Conservation (phyloP, 1,140 invertebrate species). For the Harpegnathos saltator region DNA sequence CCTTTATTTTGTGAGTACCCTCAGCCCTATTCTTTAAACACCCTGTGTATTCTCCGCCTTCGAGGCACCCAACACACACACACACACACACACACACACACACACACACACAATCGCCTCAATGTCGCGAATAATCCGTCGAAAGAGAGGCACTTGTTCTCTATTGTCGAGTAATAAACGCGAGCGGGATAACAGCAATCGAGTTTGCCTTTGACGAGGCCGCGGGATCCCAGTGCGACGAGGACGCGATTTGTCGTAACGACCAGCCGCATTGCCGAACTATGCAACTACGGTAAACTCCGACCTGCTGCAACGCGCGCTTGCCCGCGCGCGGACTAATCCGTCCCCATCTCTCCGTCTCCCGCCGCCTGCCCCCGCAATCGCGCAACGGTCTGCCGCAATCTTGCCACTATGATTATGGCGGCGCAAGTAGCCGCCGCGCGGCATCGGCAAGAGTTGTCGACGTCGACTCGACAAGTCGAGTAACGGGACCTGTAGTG, state of each 20-base stretch:
- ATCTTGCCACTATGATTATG: constrained; percentile 54
- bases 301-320: background rate
- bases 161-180: background rate
- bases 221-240: no score
- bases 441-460: constrained; percentile 41
- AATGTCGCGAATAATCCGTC: background rate
- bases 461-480: constrained; percentile 63
- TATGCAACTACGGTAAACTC: constrained; percentile 16
- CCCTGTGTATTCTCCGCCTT: no score
- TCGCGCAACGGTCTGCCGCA: constrained; percentile 46
- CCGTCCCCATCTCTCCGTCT: background rate
- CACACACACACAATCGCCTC: no score
- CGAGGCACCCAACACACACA: no score
- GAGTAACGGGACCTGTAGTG: constrained; percentile 75
- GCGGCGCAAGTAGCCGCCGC: constrained; percentile 39
- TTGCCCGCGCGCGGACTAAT: background rate
- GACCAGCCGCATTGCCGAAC: constrained; percentile 10
- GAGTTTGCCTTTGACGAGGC: constrained; percentile 10
- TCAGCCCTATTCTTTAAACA: no score
- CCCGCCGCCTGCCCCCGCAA: background rate
- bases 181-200: background rate
- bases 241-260: constrained; percentile 21
- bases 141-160: background rate
- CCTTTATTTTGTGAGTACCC: no score
- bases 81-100: no score